phyloP scores from a whole-genome alignment of 2,797 vertebrate species.

The Mycteria americana region DNA sequence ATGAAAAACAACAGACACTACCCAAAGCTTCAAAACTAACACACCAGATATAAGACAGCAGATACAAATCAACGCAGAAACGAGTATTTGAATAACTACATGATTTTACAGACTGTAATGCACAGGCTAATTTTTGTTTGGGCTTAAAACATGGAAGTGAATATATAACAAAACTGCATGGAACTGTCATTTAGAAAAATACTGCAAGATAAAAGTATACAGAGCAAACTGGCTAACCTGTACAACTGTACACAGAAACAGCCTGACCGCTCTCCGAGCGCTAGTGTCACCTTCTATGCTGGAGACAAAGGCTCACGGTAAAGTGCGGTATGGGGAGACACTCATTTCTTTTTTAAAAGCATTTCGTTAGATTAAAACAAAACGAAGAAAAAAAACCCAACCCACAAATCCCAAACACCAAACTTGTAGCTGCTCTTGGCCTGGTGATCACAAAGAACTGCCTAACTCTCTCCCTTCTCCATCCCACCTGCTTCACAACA shows the following conservation, averaged over 20 bases:
- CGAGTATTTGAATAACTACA: not conserved
- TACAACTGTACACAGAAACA: not conserved
- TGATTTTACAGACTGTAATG: not conserved
- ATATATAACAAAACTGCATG: not conserved
- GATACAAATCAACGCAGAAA: not conserved
- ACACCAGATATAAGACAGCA: not conserved
- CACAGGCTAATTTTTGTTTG: not conserved
- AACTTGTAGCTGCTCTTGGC: not conserved
- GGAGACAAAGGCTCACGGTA: not conserved
- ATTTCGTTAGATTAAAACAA: not conserved
- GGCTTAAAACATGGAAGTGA: not conserved
- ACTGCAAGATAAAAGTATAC: not conserved
- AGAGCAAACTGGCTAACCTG: not conserved
- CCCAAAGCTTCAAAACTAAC: not conserved
- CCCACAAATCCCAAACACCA: not conserved
- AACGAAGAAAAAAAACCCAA: not conserved
- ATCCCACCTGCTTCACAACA: not conserved
- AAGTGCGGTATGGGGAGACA: not conserved
- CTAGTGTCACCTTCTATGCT: not conserved
- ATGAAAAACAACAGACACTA: not conserved
- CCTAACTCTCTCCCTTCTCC: not conserved
- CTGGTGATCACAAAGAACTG: not conserved
- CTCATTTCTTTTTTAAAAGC: not conserved
- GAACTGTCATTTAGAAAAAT: not conserved
- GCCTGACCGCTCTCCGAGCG: accelerated